Base-by-base conservation (phyloP, 2,113 vertebrate species). In the Ailuropoda melanoleuca region DNA sequence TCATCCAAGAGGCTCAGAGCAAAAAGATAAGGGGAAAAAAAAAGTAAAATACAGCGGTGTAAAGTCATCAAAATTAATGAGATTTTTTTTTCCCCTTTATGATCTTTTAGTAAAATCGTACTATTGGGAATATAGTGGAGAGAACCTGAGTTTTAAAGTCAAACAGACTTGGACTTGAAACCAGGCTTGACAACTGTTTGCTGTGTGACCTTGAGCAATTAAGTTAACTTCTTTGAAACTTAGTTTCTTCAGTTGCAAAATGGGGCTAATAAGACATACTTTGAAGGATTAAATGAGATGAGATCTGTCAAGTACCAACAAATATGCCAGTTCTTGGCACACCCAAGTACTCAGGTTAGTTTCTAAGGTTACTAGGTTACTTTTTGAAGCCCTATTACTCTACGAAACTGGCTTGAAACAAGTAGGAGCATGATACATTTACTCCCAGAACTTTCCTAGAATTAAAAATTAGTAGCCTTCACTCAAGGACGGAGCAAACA, bases 371-470 rank as follows among this genome's bases (percentile, higher is more conserved):
- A 55, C 34, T 10, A 19, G 50, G 58, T 62, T 80, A 48, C 14
- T 75, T 86, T 77, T 29, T 18, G 64, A 93, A 78, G 50, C 7
- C 37, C 17, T 21, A 0, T 29, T 70, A 81, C 72, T 58, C 26
- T 17, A 85, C 37, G 83, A 88, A 84, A 66, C 39, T 56, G 60
- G 46, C 75, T 17, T 12, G 43, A 82, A 85, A 64, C 46, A 75
- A 46, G 50, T 19, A 60, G 43, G 13, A 19, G 9, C 3, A 34
- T 3, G 6, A 68, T 21, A n/a, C 26, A 13, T 62, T 88, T 75
- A 70, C 56, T 58, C 56, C 62, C 6, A n/a, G 66, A 48, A 90
- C 78, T 83, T 82, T 94, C 77, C 86, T 94, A 81, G 94, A 88
- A 46, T 50, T 87, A 84, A 80, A 81, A 83, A 90, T 86, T 19